These are phyloP conservation scores for Drosophila silvestris DNA, from an alignment of 2,888 invertebrate species.

Conservation along the genomic window DNA sequence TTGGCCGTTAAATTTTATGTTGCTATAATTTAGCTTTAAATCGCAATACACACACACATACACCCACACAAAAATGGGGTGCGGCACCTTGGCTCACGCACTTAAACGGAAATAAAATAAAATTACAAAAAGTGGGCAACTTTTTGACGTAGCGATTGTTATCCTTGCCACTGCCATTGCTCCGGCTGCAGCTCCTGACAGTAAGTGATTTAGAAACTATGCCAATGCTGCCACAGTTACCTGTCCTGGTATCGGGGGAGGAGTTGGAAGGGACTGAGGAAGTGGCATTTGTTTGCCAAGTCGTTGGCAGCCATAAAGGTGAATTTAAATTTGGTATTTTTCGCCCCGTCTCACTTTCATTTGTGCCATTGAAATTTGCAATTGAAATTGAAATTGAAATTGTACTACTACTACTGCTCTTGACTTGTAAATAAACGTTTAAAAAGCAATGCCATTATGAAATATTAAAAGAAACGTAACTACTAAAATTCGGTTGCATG, in stretches of 20 bases:
- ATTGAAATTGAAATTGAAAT: constrained; percentile 28
- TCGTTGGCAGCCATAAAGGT: constrained; percentile 69
- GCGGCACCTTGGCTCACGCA: constrained; percentile 61
- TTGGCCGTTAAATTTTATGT: constrained; percentile 75
- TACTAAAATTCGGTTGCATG: constrained; percentile 10
- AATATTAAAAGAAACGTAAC: constrained; percentile 7
- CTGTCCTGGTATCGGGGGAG: not conserved
- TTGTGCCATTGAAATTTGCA: constrained; percentile 58
- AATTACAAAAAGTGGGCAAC: constrained; percentile 81
- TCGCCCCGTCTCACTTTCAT: constrained; percentile 41
- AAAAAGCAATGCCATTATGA: constrained; percentile 22
- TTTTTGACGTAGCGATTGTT: constrained; percentile 77
- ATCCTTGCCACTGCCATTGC: constrained; percentile 56
- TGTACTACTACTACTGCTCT: constrained; percentile 8
- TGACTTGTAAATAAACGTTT: constrained; percentile 35
- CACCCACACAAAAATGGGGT: not conserved
- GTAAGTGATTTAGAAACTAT: constrained; percentile 80
- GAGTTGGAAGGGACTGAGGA: not conserved
- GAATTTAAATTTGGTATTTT: constrained; percentile 73
- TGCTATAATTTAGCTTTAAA: constrained; percentile 79
- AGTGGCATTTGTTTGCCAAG: constrained; percentile 47
- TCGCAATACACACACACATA: constrained; percentile 47
- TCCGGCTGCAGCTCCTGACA: constrained; percentile 65
- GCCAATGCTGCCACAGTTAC: constrained; percentile 43
- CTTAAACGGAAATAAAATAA: constrained; percentile 80